Base-by-base conservation (phyloP, 2,888 invertebrate species). In the Platypus cylindrus region DNA sequence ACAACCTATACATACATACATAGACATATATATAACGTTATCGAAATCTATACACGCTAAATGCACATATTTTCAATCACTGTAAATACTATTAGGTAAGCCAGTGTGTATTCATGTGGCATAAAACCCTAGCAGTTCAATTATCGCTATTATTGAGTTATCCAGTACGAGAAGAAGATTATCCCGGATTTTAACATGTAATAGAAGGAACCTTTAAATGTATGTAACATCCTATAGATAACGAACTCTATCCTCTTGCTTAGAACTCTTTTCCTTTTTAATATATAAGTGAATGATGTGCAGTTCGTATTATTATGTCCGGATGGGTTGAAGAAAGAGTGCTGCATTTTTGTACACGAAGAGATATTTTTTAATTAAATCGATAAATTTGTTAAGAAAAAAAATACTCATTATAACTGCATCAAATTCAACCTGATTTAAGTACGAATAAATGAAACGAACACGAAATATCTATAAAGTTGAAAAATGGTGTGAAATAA, bases 51-150 rank as follows among this genome's bases (percentile, higher is more conserved):
- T 33, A 41, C 38, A 53, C 53, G 56, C 50, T 46, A 50, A 50
- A 48, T 55, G 59, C 54, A 50, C 56, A 59, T 56, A 56, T 58
- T 59, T 60, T 56, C 60, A 60, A 60, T 60, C 56, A 56, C 57
- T 56, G 56, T 58, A 59, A 60, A 58, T 58, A 59, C 58, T 52
- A 58, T 59, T 57, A 58, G 52, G 52, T 54, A 56, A 56, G 55
- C 55, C 49, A 52, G 53, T 45, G 58, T 58, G 58, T 56, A 59
- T 55, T 56, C 60, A 59, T 57, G 59, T 54, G 58, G 47, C 43
- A 57, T 60, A 60, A 60, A 56, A 56, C 56, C 48, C 48, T 50
- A 49, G 54, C 53, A 51, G 53, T 55, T 56, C 58, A 60, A 60
- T 59, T 58, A 60, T 58, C 54, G 53, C 55, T 56, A 56, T 58